Evolutionary conservation across 2,113 vertebrate genomes (phyloP).

Genomic region (Poecilia latipinna): DNA sequence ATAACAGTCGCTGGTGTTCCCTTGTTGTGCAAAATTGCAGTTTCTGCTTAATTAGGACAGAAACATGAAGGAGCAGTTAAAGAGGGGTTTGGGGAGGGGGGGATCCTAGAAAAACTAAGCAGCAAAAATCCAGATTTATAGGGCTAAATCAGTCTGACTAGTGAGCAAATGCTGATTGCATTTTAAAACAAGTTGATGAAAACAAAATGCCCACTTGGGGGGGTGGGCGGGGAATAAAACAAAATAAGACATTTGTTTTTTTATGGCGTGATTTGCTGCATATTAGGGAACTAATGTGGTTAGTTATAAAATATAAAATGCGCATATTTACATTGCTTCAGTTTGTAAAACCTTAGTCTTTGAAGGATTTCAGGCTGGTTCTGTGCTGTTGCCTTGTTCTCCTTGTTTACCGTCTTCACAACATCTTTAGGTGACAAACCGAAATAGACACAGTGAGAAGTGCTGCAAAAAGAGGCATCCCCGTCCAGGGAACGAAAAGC

Average conservation of each 20-base stretch:
- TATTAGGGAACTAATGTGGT: too few species aligned
- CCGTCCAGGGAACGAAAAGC: conserved; percentile 36
- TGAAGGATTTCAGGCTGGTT: conserved; percentile 37
- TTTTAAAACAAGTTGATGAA: too few species aligned
- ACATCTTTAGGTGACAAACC: conserved; percentile 55
- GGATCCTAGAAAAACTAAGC: conserved; percentile 15
- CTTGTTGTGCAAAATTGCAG: conserved; percentile 39
- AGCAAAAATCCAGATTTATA: conserved; percentile 16
- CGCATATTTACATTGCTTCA: conserved; percentile 11
- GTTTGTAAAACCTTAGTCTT: conserved; percentile 16
- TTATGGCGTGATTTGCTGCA: too few species aligned
- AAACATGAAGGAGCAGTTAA: conserved; percentile 6
- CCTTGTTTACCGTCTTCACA: conserved; percentile 47
- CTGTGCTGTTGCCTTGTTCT: conserved; percentile 40
- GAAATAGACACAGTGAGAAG: conserved; percentile 39
- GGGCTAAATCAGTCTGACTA: not conserved
- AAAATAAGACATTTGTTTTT: too few species aligned
- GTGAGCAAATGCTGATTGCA: too few species aligned
- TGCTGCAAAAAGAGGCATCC: conserved; percentile 35
- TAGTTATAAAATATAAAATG: too few species aligned
- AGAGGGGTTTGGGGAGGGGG: not conserved
- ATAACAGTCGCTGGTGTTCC: conserved; percentile 35
- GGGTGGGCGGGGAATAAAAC: too few species aligned
- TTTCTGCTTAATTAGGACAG: conserved; percentile 40
- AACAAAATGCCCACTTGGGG: too few species aligned